phyloP scores from a whole-genome alignment of 2,113 vertebrate genomes.

The Coracopsis vasa region DNA sequence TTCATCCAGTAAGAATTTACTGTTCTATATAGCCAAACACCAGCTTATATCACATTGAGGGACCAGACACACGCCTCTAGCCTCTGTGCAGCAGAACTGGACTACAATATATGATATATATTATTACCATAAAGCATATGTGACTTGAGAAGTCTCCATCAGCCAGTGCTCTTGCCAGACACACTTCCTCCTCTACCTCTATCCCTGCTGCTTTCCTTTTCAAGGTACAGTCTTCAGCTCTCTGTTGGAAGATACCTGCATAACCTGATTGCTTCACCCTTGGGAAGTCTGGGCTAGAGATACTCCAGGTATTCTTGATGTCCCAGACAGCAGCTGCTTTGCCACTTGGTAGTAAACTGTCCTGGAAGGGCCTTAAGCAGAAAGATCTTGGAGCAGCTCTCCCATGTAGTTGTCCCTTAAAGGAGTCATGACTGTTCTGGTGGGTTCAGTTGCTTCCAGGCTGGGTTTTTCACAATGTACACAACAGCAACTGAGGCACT shows the following conservation, averaged over 20 bases:
- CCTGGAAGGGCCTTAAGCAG: not conserved
- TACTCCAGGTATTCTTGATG: accelerated
- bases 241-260: not conserved
- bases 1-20: not conserved
- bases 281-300: not conserved
- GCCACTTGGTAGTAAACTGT: not conserved
- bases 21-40: not conserved
- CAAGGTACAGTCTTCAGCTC: not conserved
- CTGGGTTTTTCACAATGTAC: not conserved
- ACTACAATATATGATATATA: not conserved
- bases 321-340: not conserved
- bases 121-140: not conserved
- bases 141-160: not conserved
- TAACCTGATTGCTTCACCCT: not conserved
- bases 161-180: not conserved
- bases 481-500: not conserved
- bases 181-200: not conserved
- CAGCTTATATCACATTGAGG: not conserved
- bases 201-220: not conserved
- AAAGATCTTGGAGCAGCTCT: not conserved
- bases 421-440: not conserved
- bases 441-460: not conserved
- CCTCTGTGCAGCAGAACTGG: not conserved
- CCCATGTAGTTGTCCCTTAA: not conserved
- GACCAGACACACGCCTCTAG: not conserved